These are phyloP conservation scores for Abramis brama DNA, from an alignment of 2,113 vertebrate species.

Conservation along the genomic window DNA sequence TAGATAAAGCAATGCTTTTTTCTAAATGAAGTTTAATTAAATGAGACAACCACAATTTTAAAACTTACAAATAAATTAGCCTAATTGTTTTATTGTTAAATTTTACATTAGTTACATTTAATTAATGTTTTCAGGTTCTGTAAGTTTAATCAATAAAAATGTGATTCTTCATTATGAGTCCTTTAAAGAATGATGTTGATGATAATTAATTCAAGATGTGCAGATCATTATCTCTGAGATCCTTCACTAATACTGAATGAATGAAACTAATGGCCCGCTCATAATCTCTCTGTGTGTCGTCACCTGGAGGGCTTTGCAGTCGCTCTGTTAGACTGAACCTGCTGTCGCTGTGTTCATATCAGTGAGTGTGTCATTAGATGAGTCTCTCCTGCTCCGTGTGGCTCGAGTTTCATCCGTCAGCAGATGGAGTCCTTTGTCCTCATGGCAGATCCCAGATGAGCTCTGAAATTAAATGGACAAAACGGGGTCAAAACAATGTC, in stretches of 20 bases:
- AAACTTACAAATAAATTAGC: too few species aligned
- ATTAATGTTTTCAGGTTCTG: too few species aligned
- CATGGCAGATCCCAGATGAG: neutral
- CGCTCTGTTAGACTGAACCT: neutral
- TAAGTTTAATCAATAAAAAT: neutral
- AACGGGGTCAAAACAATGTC: neutral
- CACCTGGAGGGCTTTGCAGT: neutral
- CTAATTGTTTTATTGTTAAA: neutral
- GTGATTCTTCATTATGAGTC: neutral
- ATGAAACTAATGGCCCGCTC: neutral
- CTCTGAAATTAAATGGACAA: slow-evolving; percentile 22
- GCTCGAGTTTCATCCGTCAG: neutral
- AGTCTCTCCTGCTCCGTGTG: neutral
- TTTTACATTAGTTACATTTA: neutral
- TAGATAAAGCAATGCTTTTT: too few species aligned
- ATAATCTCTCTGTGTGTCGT: neutral
- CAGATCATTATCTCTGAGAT: neutral
- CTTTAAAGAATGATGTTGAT: neutral
- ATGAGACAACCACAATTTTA: too few species aligned
- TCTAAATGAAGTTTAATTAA: too few species aligned
- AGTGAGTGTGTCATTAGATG: neutral
- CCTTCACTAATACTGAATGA: neutral
- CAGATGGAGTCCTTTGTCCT: slow-evolving; percentile 18
- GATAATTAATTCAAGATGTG: neutral
- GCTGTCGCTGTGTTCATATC: neutral